Evolutionary conservation across 2,113 vertebrate genomes (phyloP), one percentile per base, ranked within the genome.

Genomic region (Caretta caretta): DNA sequence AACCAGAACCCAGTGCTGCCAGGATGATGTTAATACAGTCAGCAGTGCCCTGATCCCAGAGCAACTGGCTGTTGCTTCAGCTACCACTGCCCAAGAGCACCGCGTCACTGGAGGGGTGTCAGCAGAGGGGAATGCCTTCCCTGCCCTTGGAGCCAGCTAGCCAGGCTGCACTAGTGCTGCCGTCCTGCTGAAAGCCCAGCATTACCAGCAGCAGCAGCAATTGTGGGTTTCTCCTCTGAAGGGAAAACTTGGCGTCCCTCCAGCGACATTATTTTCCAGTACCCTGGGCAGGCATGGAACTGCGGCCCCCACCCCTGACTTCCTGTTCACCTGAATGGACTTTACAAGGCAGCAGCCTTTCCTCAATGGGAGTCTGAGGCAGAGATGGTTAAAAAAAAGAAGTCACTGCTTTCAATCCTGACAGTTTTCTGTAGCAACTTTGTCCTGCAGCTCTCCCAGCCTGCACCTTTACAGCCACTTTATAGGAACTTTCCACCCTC

Each of bases 401-500:
- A 87, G 87, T 10, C 16, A 84, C 31, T 8, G 10, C 75, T 84
- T 7, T 54, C 3, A n/a, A 84, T 75, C 42, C 35, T 31, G 49
- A 24, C 49, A 80, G 16, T 1, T 69, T 1, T 49, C 1, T 69
- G 22, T 24, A 1, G n/a, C 84, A 10, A 75, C 22, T 13, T 80
- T 83, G 10, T 12, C 35, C 22, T 38, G n/a, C 50, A 35, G 31
- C 8, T 20, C 53, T 2, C 5, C 0, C 5, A 0, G 16, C 0
- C 24, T 6, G 12, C 31, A 53, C 8, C 76, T n/a, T 72, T 72
- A 57, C 56, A 57, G 25, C 56, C 25, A 27, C 25, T 27, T 11
- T 17, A 53, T 20, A 72, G 46, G 29, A 56, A 38, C 49, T 4
- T 24, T 7, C 22, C 86, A 46, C 50, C 31, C 16, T 46, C 12